Evolutionary conservation across 2,797 vertebrate species (phyloP), one percentile per base, ranked within the genome.

Genomic region (Cossypha polioptera): DNA sequence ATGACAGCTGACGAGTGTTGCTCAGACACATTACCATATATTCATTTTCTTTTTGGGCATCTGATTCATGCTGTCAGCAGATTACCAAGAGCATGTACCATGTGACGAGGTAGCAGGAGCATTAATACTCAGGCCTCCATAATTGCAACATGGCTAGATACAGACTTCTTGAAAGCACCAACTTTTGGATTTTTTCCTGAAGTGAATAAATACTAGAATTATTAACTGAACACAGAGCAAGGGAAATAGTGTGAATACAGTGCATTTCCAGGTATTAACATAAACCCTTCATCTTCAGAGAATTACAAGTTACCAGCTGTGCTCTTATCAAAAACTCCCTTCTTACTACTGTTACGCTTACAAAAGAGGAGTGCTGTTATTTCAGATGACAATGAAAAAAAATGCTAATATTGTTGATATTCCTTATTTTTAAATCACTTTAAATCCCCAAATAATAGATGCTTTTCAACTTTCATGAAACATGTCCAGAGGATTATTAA

Each of bases 271-370:
- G 90, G 66, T 89, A 95, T 92, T 95, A 96, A 57, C 84, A 72
- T 95, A 95, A 95, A 95, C 73, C 86, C 95, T 96, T 97, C 88
- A 92, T 95, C 90, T 83, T 95, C 54, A 95, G 85, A 95, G 93
- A 94, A 90, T 96, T 93, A 85, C 84, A 94, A 88, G 96, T 93
- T 90, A 94, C 92, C 95, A 96, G 80, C 95, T 97, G 95, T 94
- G 93, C 75, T 93, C 21, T 96, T 38, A 88, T 95, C 74, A 94
- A 82, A 67, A 96, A 94, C 88, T 89, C 81, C 78, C 91, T 96
- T 95, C 75, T 97, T 57, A 31, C 72, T 86, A 59, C 82, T 83
- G 50, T 65, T 96, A 67, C 0, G 0, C 68, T 77, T 94, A 69
- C 50, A 74, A 72, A 88, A 82, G 82, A 85, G 19, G 55, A 94